Evolutionary conservation across 2,113 vertebrate species (phyloP).

Genomic region (Collichthys lucidus): DNA sequence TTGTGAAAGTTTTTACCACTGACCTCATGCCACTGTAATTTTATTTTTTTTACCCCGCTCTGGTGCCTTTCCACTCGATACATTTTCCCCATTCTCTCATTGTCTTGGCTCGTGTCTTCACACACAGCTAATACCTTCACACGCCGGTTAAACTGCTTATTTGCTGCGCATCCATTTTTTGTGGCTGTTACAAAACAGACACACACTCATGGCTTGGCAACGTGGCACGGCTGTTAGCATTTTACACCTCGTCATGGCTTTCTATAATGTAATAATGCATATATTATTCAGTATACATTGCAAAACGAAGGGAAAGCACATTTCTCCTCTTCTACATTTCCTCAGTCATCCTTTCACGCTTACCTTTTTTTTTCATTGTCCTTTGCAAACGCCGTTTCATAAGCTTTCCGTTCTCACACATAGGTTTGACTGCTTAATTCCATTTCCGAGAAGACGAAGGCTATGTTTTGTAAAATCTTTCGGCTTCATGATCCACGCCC

Average conservation of each 20-base stretch:
- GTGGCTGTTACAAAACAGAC: neutral
- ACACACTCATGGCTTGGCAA: neutral
- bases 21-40: slow-evolving; percentile 49
- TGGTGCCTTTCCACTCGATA: neutral
- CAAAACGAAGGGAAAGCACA: no score
- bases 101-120: neutral
- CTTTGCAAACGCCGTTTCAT: slow-evolving; percentile 13
- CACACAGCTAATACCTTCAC: slow-evolving; percentile 3
- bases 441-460: slow-evolving; percentile 23
- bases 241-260: neutral
- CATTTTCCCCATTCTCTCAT: neutral
- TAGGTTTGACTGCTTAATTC: slow-evolving; percentile 28
- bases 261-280: neutral
- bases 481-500: slow-evolving; percentile 13
- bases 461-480: slow-evolving; percentile 28
- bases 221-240: neutral
- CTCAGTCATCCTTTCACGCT: neutral
- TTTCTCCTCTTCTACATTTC: neutral
- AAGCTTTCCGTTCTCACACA: neutral
- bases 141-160: slow-evolving; percentile 15
- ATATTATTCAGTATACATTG: no score
- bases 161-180: slow-evolving; percentile 16
- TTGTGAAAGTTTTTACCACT: slow-evolving; percentile 40
- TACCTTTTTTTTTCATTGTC: slow-evolving; percentile 13
- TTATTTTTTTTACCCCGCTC: slow-evolving; percentile 3